Base-by-base conservation (phyloP, 2,113 vertebrate genomes). In the Struthio camelus region DNA sequence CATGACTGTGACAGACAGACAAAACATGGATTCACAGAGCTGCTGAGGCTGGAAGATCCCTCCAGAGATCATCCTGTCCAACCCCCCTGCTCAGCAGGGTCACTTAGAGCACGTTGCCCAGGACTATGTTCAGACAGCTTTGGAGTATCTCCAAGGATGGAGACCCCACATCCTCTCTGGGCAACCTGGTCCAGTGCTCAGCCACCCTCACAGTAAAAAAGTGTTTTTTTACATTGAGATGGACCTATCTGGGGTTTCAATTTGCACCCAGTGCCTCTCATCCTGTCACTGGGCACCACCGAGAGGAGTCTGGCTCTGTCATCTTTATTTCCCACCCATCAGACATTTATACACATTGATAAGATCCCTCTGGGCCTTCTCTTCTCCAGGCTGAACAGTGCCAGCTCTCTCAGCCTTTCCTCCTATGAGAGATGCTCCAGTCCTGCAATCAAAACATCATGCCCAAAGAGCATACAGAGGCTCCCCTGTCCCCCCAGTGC, bases 1-100 rank as follows among this genome's bases (percentile, higher is more conserved):
- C 96, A 98, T 90, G 36, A 98, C 98, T 98, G 96, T 16, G n/a
- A 87, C 15, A 93, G 30, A 95, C 14, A 81, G 46, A 56, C 11
- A 53, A 84, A 83, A 53, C 51, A 85, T 54, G 6, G 34, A 14
- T 27, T 64, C 72, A 85, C 36, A 69, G 53, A 40, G 24, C 20
- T 38, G 10, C 75, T 69, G 62, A 38, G 28, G 4, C 11, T 38
- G 32, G 2, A 12, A 16, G 28, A 36, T 1, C 9, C 7, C 46
- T 51, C 40, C 27, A 54, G 48, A 42, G 10, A 50, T 13, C 10
- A 1, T n/a, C 40, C 53, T 1, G 0, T 19, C 66, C 5, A 5
- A 73, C 16, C 32, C 28, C 23, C 65, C 44, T 46, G 50, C 25
- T 64, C 62, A 44, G 14, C 80, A 65, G 10, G 14, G 8, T 34